Evolutionary conservation across 2,888 invertebrate genomes (phyloP), one percentile per base, ranked within the genome.

Genomic region (Urechis unicinctus): DNA sequence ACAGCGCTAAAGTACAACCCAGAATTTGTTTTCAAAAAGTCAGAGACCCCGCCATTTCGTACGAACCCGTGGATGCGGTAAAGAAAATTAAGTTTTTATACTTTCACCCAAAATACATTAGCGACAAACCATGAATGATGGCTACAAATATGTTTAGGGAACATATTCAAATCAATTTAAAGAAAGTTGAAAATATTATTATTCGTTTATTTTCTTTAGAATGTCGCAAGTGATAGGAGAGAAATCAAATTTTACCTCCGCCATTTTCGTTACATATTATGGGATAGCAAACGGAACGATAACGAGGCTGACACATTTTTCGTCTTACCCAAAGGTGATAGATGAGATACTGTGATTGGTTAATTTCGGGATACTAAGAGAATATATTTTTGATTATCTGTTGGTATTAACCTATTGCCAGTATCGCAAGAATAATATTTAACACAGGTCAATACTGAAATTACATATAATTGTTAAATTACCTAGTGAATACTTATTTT

Each of bases 231-330:
- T 29, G 31, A n/a, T 21, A 46, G 26, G 28, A 41, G n/a, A 36
- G 45, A n/a, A n/a, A n/a, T n/a, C n/a, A n/a, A 29, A 53, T 61
- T 67, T 67, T 65, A 75, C 76, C 70, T 74, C 74, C 74, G 74
- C 74, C 75, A 75, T 76, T 63, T 74, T 60, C 72, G 57, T 55
- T 52, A 56, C 61, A 60, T 64, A 69, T 71, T 71, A 68, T 70
- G 68, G 70, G 71, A 68, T 68, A 65, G 58, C 63, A 63, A 61
- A 61, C 57, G 57, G 13, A 43, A 45, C 44, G 59, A 68, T 68
- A 74, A 65, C 68, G 73, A 72, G 73, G 71, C 69, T 57, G 29
- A 5, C 6, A 9, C n/a, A n/a, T 6, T 13, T 31, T n/a, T 22
- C 50, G 21, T 9, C 6, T 24, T 24, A 13, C 22, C 13, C 13